Base-by-base conservation (phyloP, 2,888 invertebrate genomes). In the Encarsia formosa region DNA sequence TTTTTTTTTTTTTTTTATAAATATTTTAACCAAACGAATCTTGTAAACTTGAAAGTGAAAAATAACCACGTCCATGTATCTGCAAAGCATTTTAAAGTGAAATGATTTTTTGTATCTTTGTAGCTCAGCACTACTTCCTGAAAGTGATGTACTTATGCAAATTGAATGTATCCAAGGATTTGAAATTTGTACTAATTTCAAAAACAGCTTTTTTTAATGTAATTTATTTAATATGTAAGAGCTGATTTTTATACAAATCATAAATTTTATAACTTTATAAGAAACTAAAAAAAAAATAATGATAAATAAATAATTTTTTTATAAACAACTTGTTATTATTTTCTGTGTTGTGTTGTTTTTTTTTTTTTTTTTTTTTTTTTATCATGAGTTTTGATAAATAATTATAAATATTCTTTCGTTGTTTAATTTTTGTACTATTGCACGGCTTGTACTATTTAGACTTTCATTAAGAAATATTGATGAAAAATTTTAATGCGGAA, bases 151-250 rank as follows among this genome's bases (percentile, higher is more conserved):
- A 31, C 34, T 54, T 54, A 40, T 54, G 51, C 46, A 51, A 54
- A 54, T 54, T 54, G 39, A 35, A 35, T 35, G 16, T 40, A 38
- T 43, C 26, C 29, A 55, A 37, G 39, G 37, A 51, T 51, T 54
- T 54, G 41, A 24, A 55, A 44, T 44, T 44, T 40, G 39, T 38
- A 42, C 13, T 34, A 49, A 32, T 6, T 43, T 43, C 43, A 18
- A 47, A 39, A 43, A 38, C 42, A 46, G 32, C 34, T 47, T 49
- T 53, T 60, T 46, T 61, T 59, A 59, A 58, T 67, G 64, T 70
- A 69, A 71, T 65, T 71, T 73, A 73, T 73, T 73, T 73, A 73
- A 72, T 73, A 65, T 73, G 66, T 71, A 71, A 67, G 70, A 57
- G 68, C 61, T 69, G n/a, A 69, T 66, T 69, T 69, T 73, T 72